Evolutionary conservation across 2,797 vertebrate species (phyloP).

Genomic region (Pempheris klunzingeri): DNA sequence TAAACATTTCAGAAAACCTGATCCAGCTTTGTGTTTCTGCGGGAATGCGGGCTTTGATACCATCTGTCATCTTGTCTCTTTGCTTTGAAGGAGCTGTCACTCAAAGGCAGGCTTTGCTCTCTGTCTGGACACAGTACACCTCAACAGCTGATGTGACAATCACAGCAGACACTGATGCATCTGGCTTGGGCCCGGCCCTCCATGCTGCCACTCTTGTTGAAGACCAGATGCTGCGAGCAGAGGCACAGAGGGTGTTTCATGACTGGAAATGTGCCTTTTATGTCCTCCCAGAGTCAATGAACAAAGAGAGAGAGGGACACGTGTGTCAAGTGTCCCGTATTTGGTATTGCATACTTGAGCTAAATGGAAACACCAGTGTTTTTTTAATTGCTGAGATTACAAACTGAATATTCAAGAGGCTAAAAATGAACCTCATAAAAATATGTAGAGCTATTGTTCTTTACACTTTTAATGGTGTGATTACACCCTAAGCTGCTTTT

Average conservation of each 20-base stretch:
- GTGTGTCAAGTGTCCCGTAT: constrained; percentile 30
- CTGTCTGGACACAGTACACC: constrained; percentile 62
- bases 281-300: constrained; percentile 37
- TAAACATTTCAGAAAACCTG: constrained; percentile 41
- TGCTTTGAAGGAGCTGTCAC: constrained; percentile 66
- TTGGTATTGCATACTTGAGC: not conserved
- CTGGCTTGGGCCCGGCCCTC: constrained; percentile 28
- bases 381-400: not conserved
- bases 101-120: constrained; percentile 55
- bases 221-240: constrained; percentile 48
- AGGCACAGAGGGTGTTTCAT: constrained; percentile 41
- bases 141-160: constrained; percentile 63
- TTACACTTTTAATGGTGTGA: not conserved
- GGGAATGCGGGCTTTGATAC: constrained; percentile 56
- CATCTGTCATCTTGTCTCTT: constrained; percentile 76
- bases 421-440: not conserved
- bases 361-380: constrained; percentile 19
- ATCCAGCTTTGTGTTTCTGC: constrained; percentile 34
- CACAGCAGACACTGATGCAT: constrained; percentile 62
- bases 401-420: constrained; percentile 17
- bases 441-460: not conserved
- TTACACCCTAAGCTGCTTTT: not conserved
- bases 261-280: constrained; percentile 65
- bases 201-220: constrained; percentile 3
- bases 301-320: constrained; percentile 28